A percentile compares a stretch with the other conserved stretches of the same genome.
These are phyloP conservation scores for Kryphioiulus occultus DNA, from an alignment of 2,888 invertebrate genomes.

Conservation along the genomic window DNA sequence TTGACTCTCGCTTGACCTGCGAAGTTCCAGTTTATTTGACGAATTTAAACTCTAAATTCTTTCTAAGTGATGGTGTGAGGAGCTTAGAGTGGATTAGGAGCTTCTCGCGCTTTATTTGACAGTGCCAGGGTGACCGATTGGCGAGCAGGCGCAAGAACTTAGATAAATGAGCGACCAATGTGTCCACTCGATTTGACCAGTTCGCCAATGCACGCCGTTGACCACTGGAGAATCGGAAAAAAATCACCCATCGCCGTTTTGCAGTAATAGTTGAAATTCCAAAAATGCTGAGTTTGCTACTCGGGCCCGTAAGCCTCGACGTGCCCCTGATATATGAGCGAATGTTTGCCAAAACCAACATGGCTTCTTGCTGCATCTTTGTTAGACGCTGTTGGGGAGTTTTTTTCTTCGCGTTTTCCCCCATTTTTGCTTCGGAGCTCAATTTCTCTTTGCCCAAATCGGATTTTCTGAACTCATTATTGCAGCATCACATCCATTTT, in stretches of 20 bases:
- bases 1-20: conserved; percentile 44
- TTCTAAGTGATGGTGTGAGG: conserved; percentile 50
- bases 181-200: conserved; percentile 46
- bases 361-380: conserved; percentile 35
- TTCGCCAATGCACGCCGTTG: background rate
- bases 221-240: conserved; percentile 35
- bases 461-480: conserved; percentile 30
- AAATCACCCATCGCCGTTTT: background rate
- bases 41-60: conserved; percentile 50
- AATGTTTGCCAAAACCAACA: conserved; percentile 1
- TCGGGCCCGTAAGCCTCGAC: conserved; percentile 18
- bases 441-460: conserved; percentile 30
- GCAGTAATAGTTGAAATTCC: conserved; percentile 46
- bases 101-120: conserved; percentile 48
- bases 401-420: background rate
- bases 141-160: background rate
- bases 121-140: conserved; percentile 34
- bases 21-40: conserved; percentile 47
- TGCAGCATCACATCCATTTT: background rate
- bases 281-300: conserved; percentile 25
- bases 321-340: conserved; percentile 11
- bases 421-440: background rate
- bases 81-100: conserved; percentile 49
- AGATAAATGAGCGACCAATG: conserved; percentile 47
- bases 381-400: background rate